Conservation (phyloP, 2,888 invertebrate species). For the Eristalinus aeneus region DNA sequence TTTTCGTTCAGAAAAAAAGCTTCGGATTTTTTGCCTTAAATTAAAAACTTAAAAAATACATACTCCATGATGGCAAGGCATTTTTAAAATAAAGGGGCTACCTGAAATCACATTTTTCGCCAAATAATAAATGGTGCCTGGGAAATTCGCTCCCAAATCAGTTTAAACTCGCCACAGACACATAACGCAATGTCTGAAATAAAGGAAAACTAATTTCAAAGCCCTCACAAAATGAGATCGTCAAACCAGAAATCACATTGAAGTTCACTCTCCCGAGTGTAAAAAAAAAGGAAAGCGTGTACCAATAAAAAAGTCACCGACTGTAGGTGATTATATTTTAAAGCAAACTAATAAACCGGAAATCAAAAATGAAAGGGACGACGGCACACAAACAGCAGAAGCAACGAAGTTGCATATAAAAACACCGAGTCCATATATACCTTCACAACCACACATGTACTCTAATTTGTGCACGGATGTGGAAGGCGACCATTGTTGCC, state of each 20-base stretch:
- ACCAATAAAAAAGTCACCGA: not conserved
- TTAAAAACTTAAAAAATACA: too few species aligned
- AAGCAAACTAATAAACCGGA: slow-evolving; percentile 59
- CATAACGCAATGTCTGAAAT: not conserved
- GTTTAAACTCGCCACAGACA: not conserved
- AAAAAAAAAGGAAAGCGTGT: not conserved
- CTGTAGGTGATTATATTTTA: slow-evolving; percentile 36
- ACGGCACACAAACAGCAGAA: not conserved
- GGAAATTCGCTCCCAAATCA: too few species aligned
- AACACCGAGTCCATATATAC: not conserved
- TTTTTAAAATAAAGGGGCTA: too few species aligned
- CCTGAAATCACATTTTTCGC: too few species aligned
- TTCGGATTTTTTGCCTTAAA: too few species aligned
- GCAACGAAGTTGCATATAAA: slow-evolving; percentile 23
- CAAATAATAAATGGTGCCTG: too few species aligned
- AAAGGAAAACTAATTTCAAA: too few species aligned
- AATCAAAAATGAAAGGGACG: slow-evolving; percentile 59
- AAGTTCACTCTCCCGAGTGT: not conserved
- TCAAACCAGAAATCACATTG: not conserved
- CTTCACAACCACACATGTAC: slow-evolving; percentile 2
- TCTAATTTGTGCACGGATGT: slow-evolving; percentile 52
- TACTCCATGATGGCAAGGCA: too few species aligned
- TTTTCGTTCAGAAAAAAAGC: too few species aligned
- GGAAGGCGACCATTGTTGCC: not conserved
- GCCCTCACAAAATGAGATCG: too few species aligned